Conservation (phyloP, 2,888 invertebrate genomes). For the Drosophila prolongata region DNA sequence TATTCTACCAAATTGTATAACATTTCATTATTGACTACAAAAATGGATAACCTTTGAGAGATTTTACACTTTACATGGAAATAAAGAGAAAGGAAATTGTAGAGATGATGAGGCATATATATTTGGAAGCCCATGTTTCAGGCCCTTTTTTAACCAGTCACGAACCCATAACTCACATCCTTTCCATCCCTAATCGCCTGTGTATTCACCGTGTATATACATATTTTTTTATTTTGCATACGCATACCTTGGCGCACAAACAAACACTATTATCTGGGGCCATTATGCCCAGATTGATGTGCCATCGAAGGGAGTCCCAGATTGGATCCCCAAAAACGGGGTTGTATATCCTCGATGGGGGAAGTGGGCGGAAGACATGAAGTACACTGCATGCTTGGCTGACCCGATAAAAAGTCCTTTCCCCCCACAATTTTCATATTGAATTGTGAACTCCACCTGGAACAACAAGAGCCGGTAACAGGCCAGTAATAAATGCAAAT, state of each 20-base stretch:
- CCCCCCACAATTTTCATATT: slow-evolving; percentile 4
- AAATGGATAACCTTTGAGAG: no score
- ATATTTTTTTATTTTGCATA: slow-evolving; percentile 43
- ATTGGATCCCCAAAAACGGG: slow-evolving; percentile 29
- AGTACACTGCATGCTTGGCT: slow-evolving; percentile 59
- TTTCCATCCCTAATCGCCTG: slow-evolving; percentile 1
- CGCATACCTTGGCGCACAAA: slow-evolving; percentile 70
- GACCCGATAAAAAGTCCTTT: slow-evolving; percentile 63
- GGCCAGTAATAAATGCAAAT: slow-evolving; percentile 59
- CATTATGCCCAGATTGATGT: slow-evolving; percentile 75
- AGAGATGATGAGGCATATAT: background rate
- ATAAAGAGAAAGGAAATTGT: background rate
- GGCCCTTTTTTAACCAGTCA: background rate
- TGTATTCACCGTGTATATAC: slow-evolving; percentile 39
- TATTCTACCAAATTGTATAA: no score
- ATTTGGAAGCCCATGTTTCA: background rate
- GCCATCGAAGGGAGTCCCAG: slow-evolving; percentile 48
- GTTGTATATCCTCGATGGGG: background rate
- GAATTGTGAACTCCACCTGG: slow-evolving; percentile 50
- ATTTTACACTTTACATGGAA: no score
- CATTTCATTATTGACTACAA: no score
- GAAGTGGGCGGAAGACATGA: background rate
- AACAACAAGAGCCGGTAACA: slow-evolving; percentile 44
- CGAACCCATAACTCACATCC: slow-evolving; percentile 2
- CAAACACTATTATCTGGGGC: slow-evolving; percentile 72